Conservation (phyloP, 2,888 invertebrate genomes). For the Cephus rjabovi region DNA sequence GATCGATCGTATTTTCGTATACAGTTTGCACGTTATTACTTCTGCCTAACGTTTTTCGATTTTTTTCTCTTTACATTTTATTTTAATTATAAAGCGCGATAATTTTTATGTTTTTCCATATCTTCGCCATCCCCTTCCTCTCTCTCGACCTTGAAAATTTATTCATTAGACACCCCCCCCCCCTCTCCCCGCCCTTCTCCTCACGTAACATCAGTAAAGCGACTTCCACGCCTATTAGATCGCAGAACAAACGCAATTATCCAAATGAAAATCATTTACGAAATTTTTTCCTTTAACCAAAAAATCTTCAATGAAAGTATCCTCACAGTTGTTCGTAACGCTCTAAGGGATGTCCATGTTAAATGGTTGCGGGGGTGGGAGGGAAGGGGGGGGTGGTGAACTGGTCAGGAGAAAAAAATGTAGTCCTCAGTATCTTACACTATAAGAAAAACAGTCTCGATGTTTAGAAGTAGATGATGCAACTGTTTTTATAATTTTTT, state of each 20-base stretch:
- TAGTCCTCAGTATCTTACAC: not conserved
- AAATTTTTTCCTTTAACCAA: not conserved
- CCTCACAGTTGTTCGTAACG: not conserved
- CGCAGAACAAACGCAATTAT: not conserved
- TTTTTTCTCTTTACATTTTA: not conserved
- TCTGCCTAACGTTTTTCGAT: not conserved
- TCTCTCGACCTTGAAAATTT: slow-evolving; percentile 1
- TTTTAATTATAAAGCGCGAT: not conserved
- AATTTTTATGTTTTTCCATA: slow-evolving; percentile 6
- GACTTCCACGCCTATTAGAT: not conserved
- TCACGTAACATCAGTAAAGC: not conserved
- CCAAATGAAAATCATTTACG: not conserved
- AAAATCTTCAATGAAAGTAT: not conserved
- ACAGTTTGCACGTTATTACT: not conserved
- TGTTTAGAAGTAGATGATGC: slow-evolving; percentile 3
- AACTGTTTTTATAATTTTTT: slow-evolving; percentile 1
- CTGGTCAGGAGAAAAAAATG: not conserved
- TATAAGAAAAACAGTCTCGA: not conserved
- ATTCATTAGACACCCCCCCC: slow-evolving; percentile 2
- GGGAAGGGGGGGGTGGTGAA: not conserved
- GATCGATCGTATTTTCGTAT: slow-evolving; percentile 1
- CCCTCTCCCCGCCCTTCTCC: not conserved
- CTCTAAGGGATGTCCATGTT: not conserved
- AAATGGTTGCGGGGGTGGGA: not conserved
- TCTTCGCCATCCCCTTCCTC: not conserved